phyloP scores from a whole-genome alignment of 2,888 invertebrate species.

The Meiosimyza decipiens region DNA sequence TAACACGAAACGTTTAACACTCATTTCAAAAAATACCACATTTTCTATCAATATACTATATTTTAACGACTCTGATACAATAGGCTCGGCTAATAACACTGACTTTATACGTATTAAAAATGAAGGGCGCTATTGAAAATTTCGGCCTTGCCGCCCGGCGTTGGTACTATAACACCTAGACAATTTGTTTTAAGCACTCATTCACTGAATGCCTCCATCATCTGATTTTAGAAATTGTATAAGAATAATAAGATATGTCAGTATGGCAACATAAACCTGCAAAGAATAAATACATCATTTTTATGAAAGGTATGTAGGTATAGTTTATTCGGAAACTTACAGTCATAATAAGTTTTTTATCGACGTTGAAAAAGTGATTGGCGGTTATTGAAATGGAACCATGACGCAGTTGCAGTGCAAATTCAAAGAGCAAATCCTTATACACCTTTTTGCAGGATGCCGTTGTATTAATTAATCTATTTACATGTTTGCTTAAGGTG shows the following conservation, averaged over 20 bases:
- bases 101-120: too few relatives aligned
- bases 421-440: slow-evolving; percentile 43
- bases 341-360: slow-evolving; percentile 42
- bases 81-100: too few relatives aligned
- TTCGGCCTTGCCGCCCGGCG: too few relatives aligned
- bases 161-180: too few relatives aligned
- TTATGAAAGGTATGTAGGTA: background rate
- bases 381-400: slow-evolving; percentile 44
- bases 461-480: slow-evolving; percentile 6
- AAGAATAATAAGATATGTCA: slow-evolving; percentile 46
- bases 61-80: too few relatives aligned
- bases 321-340: slow-evolving; percentile 38
- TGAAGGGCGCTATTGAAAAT: too few relatives aligned
- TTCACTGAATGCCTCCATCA: background rate
- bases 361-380: slow-evolving; percentile 43
- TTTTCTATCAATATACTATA: too few relatives aligned
- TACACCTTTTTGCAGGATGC: slow-evolving; percentile 21
- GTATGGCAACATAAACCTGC: slow-evolving; percentile 45
- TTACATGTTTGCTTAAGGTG: background rate
- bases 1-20: too few relatives aligned
- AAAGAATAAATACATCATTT: slow-evolving; percentile 17
- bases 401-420: slow-evolving; percentile 45
- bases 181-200: too few relatives aligned
- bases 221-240: slow-evolving; percentile 46
- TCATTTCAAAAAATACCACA: too few relatives aligned